phyloP scores from a whole-genome alignment of 1,140 invertebrate genomes.

The Leptoteleia sp. region DNA sequence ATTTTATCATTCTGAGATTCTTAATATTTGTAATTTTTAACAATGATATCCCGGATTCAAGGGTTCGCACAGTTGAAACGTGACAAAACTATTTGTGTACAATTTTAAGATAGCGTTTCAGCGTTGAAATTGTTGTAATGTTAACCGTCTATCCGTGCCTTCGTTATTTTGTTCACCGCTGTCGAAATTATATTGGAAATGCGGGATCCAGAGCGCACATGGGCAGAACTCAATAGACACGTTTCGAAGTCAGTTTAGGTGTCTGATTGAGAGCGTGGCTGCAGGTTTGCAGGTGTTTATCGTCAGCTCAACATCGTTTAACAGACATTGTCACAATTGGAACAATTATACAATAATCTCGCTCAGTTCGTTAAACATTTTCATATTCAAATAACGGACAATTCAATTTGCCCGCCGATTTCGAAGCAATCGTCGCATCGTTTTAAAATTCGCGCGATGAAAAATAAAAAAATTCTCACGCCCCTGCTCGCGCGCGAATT shows the following conservation, averaged over 20 bases:
- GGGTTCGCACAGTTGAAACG: no score
- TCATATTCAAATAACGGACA: constrained; percentile 42
- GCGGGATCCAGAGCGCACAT: constrained; percentile 46
- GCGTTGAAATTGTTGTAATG: constrained; percentile 14
- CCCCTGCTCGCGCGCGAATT: neutral
- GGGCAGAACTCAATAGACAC: constrained; percentile 49
- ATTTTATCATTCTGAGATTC: no score
- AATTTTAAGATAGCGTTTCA: constrained; percentile 16
- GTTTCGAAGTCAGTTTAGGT: constrained; percentile 53
- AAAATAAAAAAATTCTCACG: constrained; percentile 16
- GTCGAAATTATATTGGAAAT: constrained; percentile 49
- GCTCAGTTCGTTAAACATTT: constrained; percentile 48
- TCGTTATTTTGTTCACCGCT: constrained; percentile 28
- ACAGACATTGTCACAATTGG: constrained; percentile 44
- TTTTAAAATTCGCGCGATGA: constrained; percentile 12
- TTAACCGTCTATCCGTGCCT: constrained; percentile 23
- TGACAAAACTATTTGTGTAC: no score
- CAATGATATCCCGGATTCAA: no score
- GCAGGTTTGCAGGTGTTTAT: constrained; percentile 61
- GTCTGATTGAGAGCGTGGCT: constrained; percentile 53
- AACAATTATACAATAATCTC: constrained; percentile 51
- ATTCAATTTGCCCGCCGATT: constrained; percentile 16
- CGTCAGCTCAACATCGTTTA: constrained; percentile 50
- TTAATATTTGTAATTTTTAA: no score
- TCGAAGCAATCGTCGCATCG: constrained; percentile 9